Conservation (phyloP, 2,888 invertebrate species). For the Strigamia transsilvanica region DNA sequence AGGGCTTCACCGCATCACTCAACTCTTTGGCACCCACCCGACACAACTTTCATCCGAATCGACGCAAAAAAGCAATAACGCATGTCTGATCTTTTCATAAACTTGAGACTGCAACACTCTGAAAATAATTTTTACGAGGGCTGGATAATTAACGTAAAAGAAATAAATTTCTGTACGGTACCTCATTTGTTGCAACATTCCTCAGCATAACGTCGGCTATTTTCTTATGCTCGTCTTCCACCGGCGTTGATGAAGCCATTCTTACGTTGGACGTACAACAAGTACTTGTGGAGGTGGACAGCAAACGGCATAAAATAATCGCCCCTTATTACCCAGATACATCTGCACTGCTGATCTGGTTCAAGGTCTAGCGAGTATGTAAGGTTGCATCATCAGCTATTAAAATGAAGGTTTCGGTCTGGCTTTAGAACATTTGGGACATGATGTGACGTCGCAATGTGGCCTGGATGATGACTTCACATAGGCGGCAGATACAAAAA, state of each 20-base stretch:
- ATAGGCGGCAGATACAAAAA: too few relatives aligned
- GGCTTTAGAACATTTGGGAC: too few relatives aligned
- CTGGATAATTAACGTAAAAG: background rate
- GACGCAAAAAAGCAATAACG: slow-evolving; percentile 72
- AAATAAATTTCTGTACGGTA: background rate
- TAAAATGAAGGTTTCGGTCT: too few relatives aligned
- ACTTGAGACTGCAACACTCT: slow-evolving; percentile 65
- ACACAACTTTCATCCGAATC: slow-evolving; percentile 76
- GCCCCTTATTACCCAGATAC: too few relatives aligned
- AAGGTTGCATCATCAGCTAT: too few relatives aligned
- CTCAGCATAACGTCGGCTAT: background rate
- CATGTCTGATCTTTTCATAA: slow-evolving; percentile 72
- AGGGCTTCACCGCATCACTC: slow-evolving; percentile 69
- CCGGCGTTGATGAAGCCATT: background rate
- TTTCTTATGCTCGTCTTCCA: background rate
- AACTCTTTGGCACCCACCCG: slow-evolving; percentile 74
- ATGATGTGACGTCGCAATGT: too few relatives aligned
- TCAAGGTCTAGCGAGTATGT: too few relatives aligned
- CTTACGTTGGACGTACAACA: background rate
- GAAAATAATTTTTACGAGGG: background rate
- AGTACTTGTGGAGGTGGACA: too few relatives aligned
- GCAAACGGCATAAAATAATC: too few relatives aligned
- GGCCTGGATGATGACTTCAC: too few relatives aligned
- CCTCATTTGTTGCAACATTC: background rate
- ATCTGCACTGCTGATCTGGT: too few relatives aligned